Evolutionary conservation across 30 jellyfish, hydroid and myxozoan species (phyloP), one percentile per base, ranked within the genome.

Genomic region (Hydractinia symbiolongicarpus): DNA sequence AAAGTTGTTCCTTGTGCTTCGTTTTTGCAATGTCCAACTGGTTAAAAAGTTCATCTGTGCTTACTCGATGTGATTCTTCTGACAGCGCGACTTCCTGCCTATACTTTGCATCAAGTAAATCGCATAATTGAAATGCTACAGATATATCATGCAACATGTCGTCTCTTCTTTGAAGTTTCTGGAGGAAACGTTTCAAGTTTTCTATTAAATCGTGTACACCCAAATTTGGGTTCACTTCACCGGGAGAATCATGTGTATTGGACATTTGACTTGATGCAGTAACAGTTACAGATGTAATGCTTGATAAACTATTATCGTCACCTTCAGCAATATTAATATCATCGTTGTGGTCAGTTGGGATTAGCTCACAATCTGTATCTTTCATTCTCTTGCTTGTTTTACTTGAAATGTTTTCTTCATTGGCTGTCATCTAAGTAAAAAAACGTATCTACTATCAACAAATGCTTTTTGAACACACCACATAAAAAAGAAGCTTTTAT

Each of bases 181-280:
- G 44, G 44, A 30, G 44, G 44, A 30, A 30, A 30, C 44, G 44
- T 30, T 30, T 30, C 2, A 30, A 30, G 44, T 30, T 1, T 30
- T 30, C 44, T 30, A 30, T 30, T 6, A 64, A 13, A 7, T 44
- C 40, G 74, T 51, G 19, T 64, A 64, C 17, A 51, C 4, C 74
- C 19, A 13, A n/a, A n/a, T 64, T 51, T 7, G 15, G 19, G 19
- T 51, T 6, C 19, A 13, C 19, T 64, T 13, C 40, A 7, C 17
- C 74, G 40, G 19, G 19, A 6, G 74, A 64, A 30, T 30, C 44
- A 30, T 30, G 44, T 2, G 52, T 44, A 13, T 64, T 13, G 52
- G 74, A 64, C 19, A 7, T 64, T 64, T 64, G 74, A 64, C 74
- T 64, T 44, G 74, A 64, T 64, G 19, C 74, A n/a, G 74, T 64